Percentiles rank a stretch among this genome's conserved stretches.
Conservation (phyloP, 2,888 invertebrate genomes). For the Andrena bucephala region DNA sequence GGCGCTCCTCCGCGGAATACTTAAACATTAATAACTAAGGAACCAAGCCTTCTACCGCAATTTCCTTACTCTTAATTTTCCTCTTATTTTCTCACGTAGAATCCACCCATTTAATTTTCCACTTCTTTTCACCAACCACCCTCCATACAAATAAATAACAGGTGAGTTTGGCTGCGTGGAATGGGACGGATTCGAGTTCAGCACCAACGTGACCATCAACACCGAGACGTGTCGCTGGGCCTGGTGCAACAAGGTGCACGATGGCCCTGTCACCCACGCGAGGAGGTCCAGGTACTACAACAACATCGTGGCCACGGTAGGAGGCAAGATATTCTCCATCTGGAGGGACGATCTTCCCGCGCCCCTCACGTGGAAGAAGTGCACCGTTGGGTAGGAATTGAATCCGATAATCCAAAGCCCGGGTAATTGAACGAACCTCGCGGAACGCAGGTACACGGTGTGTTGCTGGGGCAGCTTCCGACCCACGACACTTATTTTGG, state of each 20-base stretch:
- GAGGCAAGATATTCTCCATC: slow-evolving; percentile 90
- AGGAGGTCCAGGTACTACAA: slow-evolving; percentile 88
- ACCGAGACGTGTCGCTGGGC: slow-evolving; percentile 86
- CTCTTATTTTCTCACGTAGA: too few species aligned
- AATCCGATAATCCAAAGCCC: neutral
- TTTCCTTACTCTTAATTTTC: too few species aligned
- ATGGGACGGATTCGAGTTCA: slow-evolving; percentile 90
- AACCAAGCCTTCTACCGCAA: too few species aligned
- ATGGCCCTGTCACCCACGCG: slow-evolving; percentile 89
- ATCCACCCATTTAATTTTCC: too few species aligned
- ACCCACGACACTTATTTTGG: slow-evolving; percentile 90
- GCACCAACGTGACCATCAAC: slow-evolving; percentile 88
- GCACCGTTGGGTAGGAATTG: slow-evolving; percentile 80
- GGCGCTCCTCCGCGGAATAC: too few species aligned
- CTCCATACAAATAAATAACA: slow-evolving; percentile 3
- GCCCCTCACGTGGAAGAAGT: slow-evolving; percentile 90
- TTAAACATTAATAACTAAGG: too few species aligned
- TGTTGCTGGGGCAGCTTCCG: slow-evolving; percentile 92
- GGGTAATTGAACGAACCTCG: too few species aligned
- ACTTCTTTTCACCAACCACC: too few species aligned
- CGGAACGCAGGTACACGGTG: slow-evolving; percentile 86
- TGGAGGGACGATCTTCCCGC: slow-evolving; percentile 90
- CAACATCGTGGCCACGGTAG: slow-evolving; percentile 89
- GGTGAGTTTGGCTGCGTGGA: slow-evolving; percentile 77
- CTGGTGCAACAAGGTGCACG: slow-evolving; percentile 87